Evolutionary conservation across 2,113 vertebrate species (phyloP).

Genomic region (Cettia cetti): DNA sequence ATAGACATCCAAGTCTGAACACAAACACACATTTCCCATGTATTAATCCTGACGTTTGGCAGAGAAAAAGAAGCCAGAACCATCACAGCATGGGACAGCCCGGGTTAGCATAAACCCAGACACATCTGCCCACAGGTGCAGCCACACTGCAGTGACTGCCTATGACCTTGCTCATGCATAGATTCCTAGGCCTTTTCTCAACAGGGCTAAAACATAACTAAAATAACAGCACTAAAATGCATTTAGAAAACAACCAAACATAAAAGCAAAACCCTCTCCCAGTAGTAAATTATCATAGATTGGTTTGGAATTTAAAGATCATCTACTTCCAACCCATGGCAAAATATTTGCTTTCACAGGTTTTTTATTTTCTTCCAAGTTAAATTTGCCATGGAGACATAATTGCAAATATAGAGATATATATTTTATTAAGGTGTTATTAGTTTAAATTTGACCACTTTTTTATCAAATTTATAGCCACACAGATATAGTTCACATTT

Average conservation of each 20-base stretch:
- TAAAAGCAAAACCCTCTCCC: background rate
- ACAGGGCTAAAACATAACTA: background rate
- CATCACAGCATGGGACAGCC: background rate
- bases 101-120: background rate
- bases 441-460: conserved; percentile 57
- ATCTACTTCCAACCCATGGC: background rate
- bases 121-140: background rate
- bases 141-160: background rate
- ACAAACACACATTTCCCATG: too few relatives aligned
- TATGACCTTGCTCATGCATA: background rate
- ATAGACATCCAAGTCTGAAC: too few relatives aligned
- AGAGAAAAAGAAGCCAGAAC: too few relatives aligned
- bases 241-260: background rate
- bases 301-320: background rate
- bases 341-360: background rate
- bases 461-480: conserved; percentile 66
- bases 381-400: background rate
- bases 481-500: conserved; percentile 44
- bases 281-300: background rate
- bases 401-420: background rate
- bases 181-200: background rate
- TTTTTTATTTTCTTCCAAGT: conserved; percentile 10
- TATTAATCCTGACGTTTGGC: too few relatives aligned
- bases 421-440: conserved; percentile 38
- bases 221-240: background rate